Percentiles rank a stretch among this genome's conserved stretches.
phyloP scores from a whole-genome alignment of 2,113 vertebrate species.

The Uropsilus gracilis region DNA sequence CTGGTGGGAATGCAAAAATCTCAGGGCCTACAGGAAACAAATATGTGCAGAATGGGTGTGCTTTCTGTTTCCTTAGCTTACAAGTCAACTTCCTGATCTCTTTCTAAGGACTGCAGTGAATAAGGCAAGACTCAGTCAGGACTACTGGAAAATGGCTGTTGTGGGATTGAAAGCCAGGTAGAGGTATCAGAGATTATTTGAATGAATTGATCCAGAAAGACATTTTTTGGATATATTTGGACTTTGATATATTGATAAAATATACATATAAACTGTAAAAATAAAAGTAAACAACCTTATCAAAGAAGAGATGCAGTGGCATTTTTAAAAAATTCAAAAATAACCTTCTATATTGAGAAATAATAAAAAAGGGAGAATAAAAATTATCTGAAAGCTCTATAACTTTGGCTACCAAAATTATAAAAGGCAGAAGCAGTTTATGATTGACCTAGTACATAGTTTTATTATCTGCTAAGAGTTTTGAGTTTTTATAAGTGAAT shows the following conservation, averaged over 20 bases:
- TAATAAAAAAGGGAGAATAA: background rate
- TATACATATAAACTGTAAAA: background rate
- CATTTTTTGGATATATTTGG: background rate
- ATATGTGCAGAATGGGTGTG: background rate
- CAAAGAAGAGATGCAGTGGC: background rate
- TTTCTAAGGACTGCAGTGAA: fast-evolving
- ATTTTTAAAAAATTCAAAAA: background rate
- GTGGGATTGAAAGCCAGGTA: background rate
- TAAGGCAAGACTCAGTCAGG: background rate
- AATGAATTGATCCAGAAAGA: background rate
- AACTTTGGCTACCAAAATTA: background rate
- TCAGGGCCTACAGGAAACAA: background rate
- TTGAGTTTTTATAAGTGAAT: background rate
- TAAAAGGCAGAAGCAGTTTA: background rate
- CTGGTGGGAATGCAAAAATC: background rate
- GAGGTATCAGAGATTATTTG: background rate
- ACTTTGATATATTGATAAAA: background rate
- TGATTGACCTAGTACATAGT: background rate
- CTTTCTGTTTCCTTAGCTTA: fast-evolving
- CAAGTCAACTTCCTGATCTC: no score
- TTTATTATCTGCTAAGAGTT: background rate
- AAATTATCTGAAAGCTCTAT: background rate
- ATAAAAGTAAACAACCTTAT: background rate
- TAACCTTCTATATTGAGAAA: background rate
- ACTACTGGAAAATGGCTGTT: background rate